Evolutionary conservation across 2,888 invertebrate genomes (phyloP), one percentile per base, ranked within the genome.

Genomic region (Cantharis lateralis): DNA sequence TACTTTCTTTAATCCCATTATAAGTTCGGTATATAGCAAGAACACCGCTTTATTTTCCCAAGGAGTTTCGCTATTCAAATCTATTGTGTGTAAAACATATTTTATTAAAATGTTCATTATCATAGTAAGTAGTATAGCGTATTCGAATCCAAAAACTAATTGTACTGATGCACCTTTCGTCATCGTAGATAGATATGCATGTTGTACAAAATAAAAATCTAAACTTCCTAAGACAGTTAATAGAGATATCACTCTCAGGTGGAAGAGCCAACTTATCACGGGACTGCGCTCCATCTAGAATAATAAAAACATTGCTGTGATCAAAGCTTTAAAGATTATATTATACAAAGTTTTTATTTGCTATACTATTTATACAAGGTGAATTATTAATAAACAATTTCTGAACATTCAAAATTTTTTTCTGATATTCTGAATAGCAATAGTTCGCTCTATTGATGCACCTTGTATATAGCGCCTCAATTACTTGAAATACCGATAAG

Each of bases 11-110:
- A 95, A 90, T 79, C 98, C 98, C 89, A 99, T 96, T 61, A 98
- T 92, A 75, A 99, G 91, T 89, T 99, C 99, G 0, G 98, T 96
- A 87, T 99, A 99, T 1, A 99, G 90, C 62, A 99, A 89, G 85
- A 98, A 99, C 0, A 99, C 98, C 10, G 99, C 98, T 89, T 99
- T 99, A 88, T 97, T 98, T 88, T 99, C 99, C 99, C 99, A 99
- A 0, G 98, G 98, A 64, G 95, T 96, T 86, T 99, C 98, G 89
- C 95, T 95, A 85, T 95, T 94, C 7, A 97, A 91, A 86, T 98
- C 98, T 78, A 97, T 93, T 3, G 95, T 93, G 87, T 98, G 98
- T 4, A 96, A 89, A 20, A 94, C 89, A 86, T 98, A 97, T 87
- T 99, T 99, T 80, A 98, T 95, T 70, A 95, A 91, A 77, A 98